Evolutionary conservation across 2,888 invertebrate species (phyloP).

Genomic region (Tiliacea aurago): DNA sequence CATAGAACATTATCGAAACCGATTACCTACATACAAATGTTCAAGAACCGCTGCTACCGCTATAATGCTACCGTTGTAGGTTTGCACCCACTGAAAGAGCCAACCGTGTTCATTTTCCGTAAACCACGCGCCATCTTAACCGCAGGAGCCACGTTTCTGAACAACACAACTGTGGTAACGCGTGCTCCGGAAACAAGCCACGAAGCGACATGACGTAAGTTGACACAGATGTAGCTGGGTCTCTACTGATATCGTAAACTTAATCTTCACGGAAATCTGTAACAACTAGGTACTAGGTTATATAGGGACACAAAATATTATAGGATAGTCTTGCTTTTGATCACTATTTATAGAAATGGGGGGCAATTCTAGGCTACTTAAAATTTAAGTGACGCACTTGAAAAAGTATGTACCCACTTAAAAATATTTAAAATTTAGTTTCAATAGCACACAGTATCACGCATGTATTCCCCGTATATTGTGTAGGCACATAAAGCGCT

Average conservation of each 20-base stretch:
- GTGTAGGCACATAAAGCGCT: no score
- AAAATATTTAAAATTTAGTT: no score
- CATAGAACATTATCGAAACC: no score
- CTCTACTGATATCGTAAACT: background rate
- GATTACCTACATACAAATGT: no score
- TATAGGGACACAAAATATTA: background rate
- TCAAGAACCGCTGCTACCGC: no score
- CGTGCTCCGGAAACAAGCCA: slow-evolving; percentile 15
- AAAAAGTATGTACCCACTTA: background rate
- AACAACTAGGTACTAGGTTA: no score
- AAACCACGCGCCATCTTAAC: slow-evolving; percentile 9
- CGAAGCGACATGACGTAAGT: background rate
- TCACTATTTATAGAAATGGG: background rate
- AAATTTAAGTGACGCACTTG: background rate
- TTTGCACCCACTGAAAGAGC: no score
- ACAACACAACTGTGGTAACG: slow-evolving; percentile 11
- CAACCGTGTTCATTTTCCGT: slow-evolving; percentile 13
- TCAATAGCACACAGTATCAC: no score
- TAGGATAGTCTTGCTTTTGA: background rate
- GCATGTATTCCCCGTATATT: no score
- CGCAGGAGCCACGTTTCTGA: slow-evolving; percentile 4
- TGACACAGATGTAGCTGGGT: background rate
- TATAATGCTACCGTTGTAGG: no score
- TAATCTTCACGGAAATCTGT: background rate
- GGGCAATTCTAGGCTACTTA: background rate